phyloP scores from a whole-genome alignment of 2,113 vertebrate genomes.

The Lophura nycthemera region DNA sequence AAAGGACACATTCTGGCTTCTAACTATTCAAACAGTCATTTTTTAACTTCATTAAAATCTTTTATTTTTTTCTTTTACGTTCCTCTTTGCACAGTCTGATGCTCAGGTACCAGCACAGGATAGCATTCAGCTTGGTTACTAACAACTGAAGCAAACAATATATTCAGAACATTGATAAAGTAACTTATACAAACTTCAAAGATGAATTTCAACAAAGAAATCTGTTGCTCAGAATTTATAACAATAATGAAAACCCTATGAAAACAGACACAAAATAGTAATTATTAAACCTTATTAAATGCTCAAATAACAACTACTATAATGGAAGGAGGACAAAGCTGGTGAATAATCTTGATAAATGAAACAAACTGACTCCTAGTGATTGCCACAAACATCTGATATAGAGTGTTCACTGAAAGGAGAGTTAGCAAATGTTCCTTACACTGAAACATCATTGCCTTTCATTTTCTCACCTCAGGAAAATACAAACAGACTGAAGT shows the following conservation, averaged over 20 bases:
- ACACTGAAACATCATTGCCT: not conserved
- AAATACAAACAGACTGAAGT: not conserved
- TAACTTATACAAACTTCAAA: not conserved
- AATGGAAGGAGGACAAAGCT: not conserved
- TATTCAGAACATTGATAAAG: not conserved
- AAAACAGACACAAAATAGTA: not conserved
- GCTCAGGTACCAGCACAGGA: not conserved
- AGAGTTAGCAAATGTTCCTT: not conserved
- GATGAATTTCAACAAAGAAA: not conserved
- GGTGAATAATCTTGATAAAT: not conserved
- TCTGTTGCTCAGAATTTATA: not conserved
- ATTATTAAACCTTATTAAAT: not conserved
- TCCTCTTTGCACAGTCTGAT: not conserved
- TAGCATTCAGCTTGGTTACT: not conserved
- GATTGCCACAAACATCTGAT: not conserved
- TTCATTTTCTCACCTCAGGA: not conserved
- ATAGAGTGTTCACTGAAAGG: not conserved
- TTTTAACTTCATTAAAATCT: not conserved
- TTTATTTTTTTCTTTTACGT: constrained; percentile 6
- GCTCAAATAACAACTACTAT: not conserved
- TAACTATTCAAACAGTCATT: not conserved
- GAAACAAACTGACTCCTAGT: not conserved
- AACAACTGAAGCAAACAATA: not conserved
- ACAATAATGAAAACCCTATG: not conserved
- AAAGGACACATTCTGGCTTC: not conserved